These are phyloP conservation scores for Antechinus flavipes DNA, from an alignment of 2,113 vertebrate species.

Conservation along the genomic window DNA sequence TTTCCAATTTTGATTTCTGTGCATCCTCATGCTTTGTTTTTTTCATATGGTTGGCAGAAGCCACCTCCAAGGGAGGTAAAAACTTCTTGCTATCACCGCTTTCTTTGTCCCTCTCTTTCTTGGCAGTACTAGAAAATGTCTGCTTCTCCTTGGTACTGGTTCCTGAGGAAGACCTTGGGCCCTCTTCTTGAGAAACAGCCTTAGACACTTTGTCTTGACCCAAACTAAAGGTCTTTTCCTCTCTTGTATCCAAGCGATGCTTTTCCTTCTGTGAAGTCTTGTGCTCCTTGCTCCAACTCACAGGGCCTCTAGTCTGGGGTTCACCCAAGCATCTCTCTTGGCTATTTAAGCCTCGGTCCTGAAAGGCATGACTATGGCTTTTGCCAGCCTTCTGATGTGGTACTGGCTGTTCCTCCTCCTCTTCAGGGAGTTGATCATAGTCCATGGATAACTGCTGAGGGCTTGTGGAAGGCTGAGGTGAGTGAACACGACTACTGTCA, in stretches of 20 bases:
- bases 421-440: slow-evolving; percentile 78
- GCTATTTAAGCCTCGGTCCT: slow-evolving; percentile 75
- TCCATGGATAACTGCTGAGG: slow-evolving; percentile 78
- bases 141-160: slow-evolving; percentile 79
- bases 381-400: slow-evolving; percentile 78
- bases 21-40: slow-evolving; percentile 82
- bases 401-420: slow-evolving; percentile 73
- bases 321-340: slow-evolving; percentile 73
- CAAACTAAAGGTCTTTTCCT: slow-evolving; percentile 70
- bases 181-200: slow-evolving; percentile 78
- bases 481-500: slow-evolving; percentile 86
- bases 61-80: slow-evolving; percentile 33
- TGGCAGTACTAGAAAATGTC: slow-evolving; percentile 66
- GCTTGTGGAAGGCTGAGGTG: slow-evolving; percentile 84
- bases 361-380: slow-evolving; percentile 73
- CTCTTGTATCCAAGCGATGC: slow-evolving; percentile 73
- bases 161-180: slow-evolving; percentile 65
- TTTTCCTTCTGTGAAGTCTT: slow-evolving; percentile 86
- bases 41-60: slow-evolving; percentile 80
- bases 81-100: slow-evolving; percentile 70
- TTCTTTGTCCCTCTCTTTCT: slow-evolving; percentile 84
- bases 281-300: slow-evolving; percentile 86
- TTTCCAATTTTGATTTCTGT: slow-evolving; percentile 85
- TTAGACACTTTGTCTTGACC: slow-evolving; percentile 82
- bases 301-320: slow-evolving; percentile 85